Base-by-base conservation (phyloP, 2,797 vertebrate species). In the Sebastes vulpes region DNA sequence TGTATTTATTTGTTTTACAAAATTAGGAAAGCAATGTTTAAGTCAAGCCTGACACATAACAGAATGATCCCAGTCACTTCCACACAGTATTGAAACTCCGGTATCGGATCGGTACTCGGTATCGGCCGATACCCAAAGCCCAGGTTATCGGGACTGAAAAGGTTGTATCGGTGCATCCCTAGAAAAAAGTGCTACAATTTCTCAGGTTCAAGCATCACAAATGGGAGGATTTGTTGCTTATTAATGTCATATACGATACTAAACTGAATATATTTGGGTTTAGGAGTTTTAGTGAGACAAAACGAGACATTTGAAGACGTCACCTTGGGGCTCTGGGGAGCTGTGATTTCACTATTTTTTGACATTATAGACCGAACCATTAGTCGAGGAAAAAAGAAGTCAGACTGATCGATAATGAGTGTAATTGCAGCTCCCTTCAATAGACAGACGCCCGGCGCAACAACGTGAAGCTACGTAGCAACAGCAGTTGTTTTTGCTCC, bases 401-500 rank as follows among this genome's bases (percentile, higher is more conserved):
- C 42, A 60, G 29, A 7, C 6, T 38, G 3, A 38, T 79, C 6
- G 3, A 66, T 68, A 3, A 32, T n/a, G 71, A 6, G 3, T 29
- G 1, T 46, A 20, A 46, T 52, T 46, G 38, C 48, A n/a, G 60
- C 21, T 42, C 38, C 14, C 23, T 11, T 31, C 38, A 59, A 70
- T 16, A 25, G 46, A 14, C 6, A 5, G 38, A 42, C 14, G 38
- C 38, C 25, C 4, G 18, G 16, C n/a, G 6, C 4, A 23, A 16
- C 2, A 32, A 16, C n/a, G 28, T 26, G 54, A 26, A 28, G 70
- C 77, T 20, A 18, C 46, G 57, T 38, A 32, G 60, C 56, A 14
- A 28, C 9, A 63, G 75, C 63, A 35, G 59, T 79, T 73, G 73
- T 76, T 76, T 72, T 58, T 52, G 20, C 73, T 67, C 65, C 12